Percentiles rank a stretch among this genome's conserved stretches.
Evolutionary conservation across 2,797 vertebrate genomes (phyloP).

Genomic region (Heteromormyrus szaboi): DNA sequence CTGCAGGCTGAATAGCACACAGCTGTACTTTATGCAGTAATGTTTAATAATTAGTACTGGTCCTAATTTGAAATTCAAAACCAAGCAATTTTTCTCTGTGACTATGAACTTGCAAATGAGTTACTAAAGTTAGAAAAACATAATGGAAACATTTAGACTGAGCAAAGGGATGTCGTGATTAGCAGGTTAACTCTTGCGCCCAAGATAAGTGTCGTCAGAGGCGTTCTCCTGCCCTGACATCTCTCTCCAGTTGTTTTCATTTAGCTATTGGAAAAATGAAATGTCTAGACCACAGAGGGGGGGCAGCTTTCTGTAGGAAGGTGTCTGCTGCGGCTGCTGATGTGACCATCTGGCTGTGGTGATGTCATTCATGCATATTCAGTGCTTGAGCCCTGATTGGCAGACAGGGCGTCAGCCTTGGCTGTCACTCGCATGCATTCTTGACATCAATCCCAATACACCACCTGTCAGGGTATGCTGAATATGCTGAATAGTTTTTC

Average conservation of each 20-base stretch:
- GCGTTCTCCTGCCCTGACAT: not conserved
- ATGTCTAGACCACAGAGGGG: not conserved
- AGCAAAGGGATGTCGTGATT: not conserved
- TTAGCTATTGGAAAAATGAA: not conserved
- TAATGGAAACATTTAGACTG: not conserved
- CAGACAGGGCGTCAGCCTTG: not conserved
- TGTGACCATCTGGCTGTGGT: not conserved
- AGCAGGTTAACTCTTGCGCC: not conserved
- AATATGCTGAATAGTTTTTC: not conserved
- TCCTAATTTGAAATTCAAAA: not conserved
- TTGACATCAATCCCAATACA: not conserved
- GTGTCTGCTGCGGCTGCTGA: not conserved
- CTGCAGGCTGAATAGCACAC: not conserved
- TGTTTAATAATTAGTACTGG: not conserved
- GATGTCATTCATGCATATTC: constrained; percentile 6
- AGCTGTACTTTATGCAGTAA: not conserved
- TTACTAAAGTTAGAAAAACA: not conserved
- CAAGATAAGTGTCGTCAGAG: not conserved
- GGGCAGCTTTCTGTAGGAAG: not conserved
- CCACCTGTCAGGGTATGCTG: not conserved
- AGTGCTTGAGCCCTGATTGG: not conserved
- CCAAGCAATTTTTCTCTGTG: not conserved
- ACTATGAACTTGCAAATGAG: constrained; percentile 7
- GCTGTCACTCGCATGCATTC: not conserved
- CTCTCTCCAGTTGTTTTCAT: not conserved